Percentiles rank a stretch among this genome's conserved stretches.
Evolutionary conservation across 2,888 invertebrate species (phyloP).

Genomic region (Pristionchus fissidentatus): DNA sequence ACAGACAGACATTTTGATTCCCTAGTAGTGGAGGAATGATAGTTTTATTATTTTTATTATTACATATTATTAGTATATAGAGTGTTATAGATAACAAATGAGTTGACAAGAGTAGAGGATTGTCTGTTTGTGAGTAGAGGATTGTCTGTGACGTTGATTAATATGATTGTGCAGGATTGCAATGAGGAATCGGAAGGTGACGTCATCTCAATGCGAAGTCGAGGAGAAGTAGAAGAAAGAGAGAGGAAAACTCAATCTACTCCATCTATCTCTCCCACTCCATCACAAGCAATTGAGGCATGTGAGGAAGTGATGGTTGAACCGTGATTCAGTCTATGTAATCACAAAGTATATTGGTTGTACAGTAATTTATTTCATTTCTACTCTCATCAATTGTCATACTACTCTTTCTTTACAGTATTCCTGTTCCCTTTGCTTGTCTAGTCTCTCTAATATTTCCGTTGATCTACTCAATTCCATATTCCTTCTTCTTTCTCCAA

Average conservation of each 20-base stretch:
- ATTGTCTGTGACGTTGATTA: neutral
- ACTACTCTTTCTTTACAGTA: slow-evolving; percentile 1
- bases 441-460: slow-evolving; percentile 36
- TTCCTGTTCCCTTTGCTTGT: slow-evolving; percentile 3
- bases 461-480: slow-evolving; percentile 24
- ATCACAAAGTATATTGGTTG: neutral
- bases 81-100: too few species aligned
- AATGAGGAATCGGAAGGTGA: slow-evolving; percentile 46
- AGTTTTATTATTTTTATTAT: too few species aligned
- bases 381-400: neutral
- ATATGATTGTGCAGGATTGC: slow-evolving; percentile 37
- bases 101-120: too few species aligned
- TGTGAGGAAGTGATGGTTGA: slow-evolving; percentile 34
- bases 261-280: slow-evolving; percentile 32
- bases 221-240: slow-evolving; percentile 8
- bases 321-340: neutral
- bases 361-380: neutral
- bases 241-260: neutral
- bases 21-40: too few species aligned
- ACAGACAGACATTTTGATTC: too few species aligned
- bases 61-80: too few species aligned
- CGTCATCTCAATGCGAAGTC: slow-evolving; percentile 25
- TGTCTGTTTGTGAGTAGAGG: neutral
- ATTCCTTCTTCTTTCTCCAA: slow-evolving; percentile 17
- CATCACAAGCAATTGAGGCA: slow-evolving; percentile 24